Evolutionary conservation across 64 coral and sea anemone genomes (phyloP).

Genomic region (Acropora yongei): DNA sequence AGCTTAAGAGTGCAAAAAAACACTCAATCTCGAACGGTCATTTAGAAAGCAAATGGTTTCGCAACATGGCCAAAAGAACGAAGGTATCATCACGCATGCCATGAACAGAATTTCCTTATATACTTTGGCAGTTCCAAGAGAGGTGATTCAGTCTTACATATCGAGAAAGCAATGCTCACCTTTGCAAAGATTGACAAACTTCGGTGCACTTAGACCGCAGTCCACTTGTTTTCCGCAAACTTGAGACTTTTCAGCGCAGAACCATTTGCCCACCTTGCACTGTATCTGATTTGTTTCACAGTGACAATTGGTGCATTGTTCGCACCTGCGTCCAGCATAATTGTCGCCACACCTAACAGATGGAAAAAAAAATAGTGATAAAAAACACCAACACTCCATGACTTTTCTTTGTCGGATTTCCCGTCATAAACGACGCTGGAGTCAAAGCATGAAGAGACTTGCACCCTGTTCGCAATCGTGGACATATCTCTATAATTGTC

Average conservation of each 20-base stretch:
- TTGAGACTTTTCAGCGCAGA: conserved; percentile 34
- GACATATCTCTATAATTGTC: no score
- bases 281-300: conserved; percentile 22
- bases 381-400: no score
- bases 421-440: no score
- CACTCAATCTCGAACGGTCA: no score
- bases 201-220: conserved; percentile 51
- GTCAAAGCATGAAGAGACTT: no score
- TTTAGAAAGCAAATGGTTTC: no score
- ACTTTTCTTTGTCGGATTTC: no score
- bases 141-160: not conserved
- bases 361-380: not conserved
- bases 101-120: not conserved
- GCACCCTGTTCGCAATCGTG: no score
- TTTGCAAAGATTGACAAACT: conserved; percentile 65
- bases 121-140: not conserved
- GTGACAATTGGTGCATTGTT: conserved; percentile 56
- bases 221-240: conserved; percentile 44
- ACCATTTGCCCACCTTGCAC: conserved; percentile 69
- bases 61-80: no score
- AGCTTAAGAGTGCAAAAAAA: no score
- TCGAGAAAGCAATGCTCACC: conserved; percentile 37
- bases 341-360: conserved; percentile 21
- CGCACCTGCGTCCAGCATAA: conserved; percentile 69
- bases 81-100: no score